Evolutionary conservation across 2,888 invertebrate species (phyloP).

Genomic region (Peribatodes rhomboidaria): DNA sequence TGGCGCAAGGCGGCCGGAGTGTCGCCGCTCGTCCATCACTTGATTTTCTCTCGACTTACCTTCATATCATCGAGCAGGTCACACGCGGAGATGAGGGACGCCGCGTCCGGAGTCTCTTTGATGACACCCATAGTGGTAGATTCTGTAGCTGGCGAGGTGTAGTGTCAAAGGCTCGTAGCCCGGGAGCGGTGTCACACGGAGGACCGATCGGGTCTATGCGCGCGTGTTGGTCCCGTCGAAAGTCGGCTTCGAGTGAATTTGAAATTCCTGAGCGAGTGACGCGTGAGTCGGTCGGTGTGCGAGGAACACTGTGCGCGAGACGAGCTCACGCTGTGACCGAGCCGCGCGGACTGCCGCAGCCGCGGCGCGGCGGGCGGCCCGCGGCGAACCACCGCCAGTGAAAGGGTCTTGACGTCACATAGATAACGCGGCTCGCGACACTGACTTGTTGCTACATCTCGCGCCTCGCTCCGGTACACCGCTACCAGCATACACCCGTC

Average conservation of each 20-base stretch:
- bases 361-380: slow-evolving; percentile 40
- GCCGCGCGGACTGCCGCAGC: slow-evolving; percentile 81
- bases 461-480: slow-evolving; percentile 58
- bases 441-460: slow-evolving; percentile 80
- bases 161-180: slow-evolving; percentile 5
- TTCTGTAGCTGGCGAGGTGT: slow-evolving; percentile 29
- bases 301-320: slow-evolving; percentile 76
- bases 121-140: slow-evolving; percentile 76
- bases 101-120: slow-evolving; percentile 79
- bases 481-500: slow-evolving; percentile 63
- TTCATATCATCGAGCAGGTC: slow-evolving; percentile 84
- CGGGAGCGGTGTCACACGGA: slow-evolving; percentile 65
- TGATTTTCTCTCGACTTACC: slow-evolving; percentile 66
- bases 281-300: slow-evolving; percentile 68
- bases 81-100: slow-evolving; percentile 78
- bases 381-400: slow-evolving; percentile 75
- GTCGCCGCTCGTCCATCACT: slow-evolving; percentile 20
- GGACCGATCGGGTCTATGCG: slow-evolving; percentile 72
- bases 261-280: slow-evolving; percentile 63
- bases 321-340: slow-evolving; percentile 82
- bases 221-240: slow-evolving; percentile 60
- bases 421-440: slow-evolving; percentile 39
- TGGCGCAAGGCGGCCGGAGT: slow-evolving; percentile 35
- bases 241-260: slow-evolving; percentile 59
- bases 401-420: slow-evolving; percentile 43